Evolutionary conservation across 2,888 invertebrate genomes (phyloP).

Genomic region (Adelognathus sp.): DNA sequence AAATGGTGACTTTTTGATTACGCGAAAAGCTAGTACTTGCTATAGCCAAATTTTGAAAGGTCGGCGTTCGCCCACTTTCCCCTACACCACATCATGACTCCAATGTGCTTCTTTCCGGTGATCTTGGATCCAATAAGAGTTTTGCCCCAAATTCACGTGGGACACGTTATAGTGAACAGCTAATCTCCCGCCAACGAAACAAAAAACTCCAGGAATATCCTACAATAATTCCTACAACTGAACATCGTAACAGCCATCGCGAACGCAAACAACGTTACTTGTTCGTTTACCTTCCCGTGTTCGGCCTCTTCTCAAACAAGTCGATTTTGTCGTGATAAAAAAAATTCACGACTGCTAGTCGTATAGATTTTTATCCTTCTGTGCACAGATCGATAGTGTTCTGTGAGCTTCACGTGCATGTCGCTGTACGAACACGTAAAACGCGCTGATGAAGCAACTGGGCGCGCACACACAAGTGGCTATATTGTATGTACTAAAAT

Average conservation of each 20-base stretch:
- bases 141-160: too few species aligned
- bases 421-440: neutral
- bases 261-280: neutral
- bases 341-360: neutral
- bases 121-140: too few species aligned
- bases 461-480: conserved; percentile 1
- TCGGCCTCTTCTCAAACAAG: neutral
- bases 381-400: neutral
- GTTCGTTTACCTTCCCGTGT: conserved; percentile 3
- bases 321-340: neutral
- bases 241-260: neutral
- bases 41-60: too few species aligned
- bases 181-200: too few species aligned
- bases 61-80: too few species aligned
- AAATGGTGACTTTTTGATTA: too few species aligned
- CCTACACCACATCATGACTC: too few species aligned
- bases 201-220: too few species aligned
- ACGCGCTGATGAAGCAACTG: conserved; percentile 25
- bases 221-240: too few species aligned
- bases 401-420: neutral
- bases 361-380: conserved; percentile 10
- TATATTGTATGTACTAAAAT: neutral
- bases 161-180: too few species aligned
- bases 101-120: too few species aligned
- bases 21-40: too few species aligned